These are phyloP conservation scores for Miltochrista miniata DNA, from an alignment of 2,888 invertebrate genomes.

Conservation along the genomic window DNA sequence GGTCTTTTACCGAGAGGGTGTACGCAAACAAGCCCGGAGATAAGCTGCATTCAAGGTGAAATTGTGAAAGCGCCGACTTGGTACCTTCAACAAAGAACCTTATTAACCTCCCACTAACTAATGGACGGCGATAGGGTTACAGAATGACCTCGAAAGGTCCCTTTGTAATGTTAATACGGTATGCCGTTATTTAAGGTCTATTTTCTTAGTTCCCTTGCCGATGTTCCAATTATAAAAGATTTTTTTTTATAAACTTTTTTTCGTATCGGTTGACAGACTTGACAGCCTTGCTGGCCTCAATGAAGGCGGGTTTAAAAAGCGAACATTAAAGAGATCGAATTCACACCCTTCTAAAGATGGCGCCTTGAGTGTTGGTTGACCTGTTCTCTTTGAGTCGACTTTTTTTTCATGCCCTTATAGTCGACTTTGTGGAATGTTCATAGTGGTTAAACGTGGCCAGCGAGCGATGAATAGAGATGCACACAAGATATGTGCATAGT, in stretches of 20 bases:
- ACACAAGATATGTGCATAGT: slow-evolving; percentile 79
- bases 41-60: slow-evolving; percentile 76
- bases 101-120: slow-evolving; percentile 77
- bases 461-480: slow-evolving; percentile 73
- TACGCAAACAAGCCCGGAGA: slow-evolving; percentile 72
- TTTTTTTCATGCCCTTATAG: slow-evolving; percentile 60
- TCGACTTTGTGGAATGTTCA: slow-evolving; percentile 52
- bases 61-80: slow-evolving; percentile 65
- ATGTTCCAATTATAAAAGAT: slow-evolving; percentile 37
- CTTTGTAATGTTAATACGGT: slow-evolving; percentile 64
- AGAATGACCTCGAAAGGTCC: slow-evolving; percentile 52
- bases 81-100: slow-evolving; percentile 71
- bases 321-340: slow-evolving; percentile 62
- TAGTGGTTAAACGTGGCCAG: slow-evolving; percentile 64
- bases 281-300: slow-evolving; percentile 5
- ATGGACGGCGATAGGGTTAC: slow-evolving; percentile 73
- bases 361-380: slow-evolving; percentile 55
- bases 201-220: slow-evolving; percentile 34
- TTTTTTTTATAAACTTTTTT: slow-evolving; percentile 22
- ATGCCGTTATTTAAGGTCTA: slow-evolving; percentile 56
- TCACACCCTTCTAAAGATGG: slow-evolving; percentile 59
- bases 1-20: slow-evolving; percentile 59
- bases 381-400: slow-evolving; percentile 58
- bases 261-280: neutral
- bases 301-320: slow-evolving; percentile 32